phyloP scores from a whole-genome alignment of 2,113 vertebrate genomes.

The Myxocyprinus asiaticus region DNA sequence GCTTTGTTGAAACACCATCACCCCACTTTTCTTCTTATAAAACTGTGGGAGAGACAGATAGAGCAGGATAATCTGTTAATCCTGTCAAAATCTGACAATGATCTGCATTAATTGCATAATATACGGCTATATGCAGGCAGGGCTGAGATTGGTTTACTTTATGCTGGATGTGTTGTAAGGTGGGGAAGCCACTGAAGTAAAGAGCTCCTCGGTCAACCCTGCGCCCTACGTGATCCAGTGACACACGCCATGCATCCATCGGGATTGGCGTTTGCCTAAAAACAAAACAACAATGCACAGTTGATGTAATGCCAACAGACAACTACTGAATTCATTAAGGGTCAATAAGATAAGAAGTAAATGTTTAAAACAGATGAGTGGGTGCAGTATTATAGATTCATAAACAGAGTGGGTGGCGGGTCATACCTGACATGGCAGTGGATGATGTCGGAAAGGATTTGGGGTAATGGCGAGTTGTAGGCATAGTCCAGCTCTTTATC shows the following conservation, averaged over 20 bases:
- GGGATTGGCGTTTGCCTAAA: conserved; percentile 82
- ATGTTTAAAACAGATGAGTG: too few species aligned
- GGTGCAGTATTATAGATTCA: neutral
- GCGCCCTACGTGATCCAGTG: conserved; percentile 76
- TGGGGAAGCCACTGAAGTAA: conserved; percentile 97
- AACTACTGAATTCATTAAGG: too few species aligned
- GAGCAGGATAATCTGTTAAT: neutral
- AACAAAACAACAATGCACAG: neutral
- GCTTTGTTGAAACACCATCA: conserved; percentile 95
- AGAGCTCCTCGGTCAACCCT: conserved; percentile 81
- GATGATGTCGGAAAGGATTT: conserved; percentile 83
- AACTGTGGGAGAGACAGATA: conserved; percentile 74
- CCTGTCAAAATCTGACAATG: neutral
- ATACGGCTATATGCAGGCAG: neutral
- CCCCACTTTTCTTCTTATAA: conserved; percentile 87
- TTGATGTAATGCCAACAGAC: too few species aligned
- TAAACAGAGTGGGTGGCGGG: neutral
- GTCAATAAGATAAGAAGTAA: too few species aligned
- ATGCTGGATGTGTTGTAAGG: conserved; percentile 92
- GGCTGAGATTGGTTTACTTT: conserved; percentile 76
- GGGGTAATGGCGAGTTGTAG: conserved; percentile 82
- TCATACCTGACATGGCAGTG: conserved; percentile 83
- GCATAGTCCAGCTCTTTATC: conserved; percentile 77
- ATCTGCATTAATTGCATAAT: neutral
- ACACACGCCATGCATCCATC: conserved; percentile 89